Conservation (phyloP, 2,113 vertebrate genomes). For the Abramis brama region DNA sequence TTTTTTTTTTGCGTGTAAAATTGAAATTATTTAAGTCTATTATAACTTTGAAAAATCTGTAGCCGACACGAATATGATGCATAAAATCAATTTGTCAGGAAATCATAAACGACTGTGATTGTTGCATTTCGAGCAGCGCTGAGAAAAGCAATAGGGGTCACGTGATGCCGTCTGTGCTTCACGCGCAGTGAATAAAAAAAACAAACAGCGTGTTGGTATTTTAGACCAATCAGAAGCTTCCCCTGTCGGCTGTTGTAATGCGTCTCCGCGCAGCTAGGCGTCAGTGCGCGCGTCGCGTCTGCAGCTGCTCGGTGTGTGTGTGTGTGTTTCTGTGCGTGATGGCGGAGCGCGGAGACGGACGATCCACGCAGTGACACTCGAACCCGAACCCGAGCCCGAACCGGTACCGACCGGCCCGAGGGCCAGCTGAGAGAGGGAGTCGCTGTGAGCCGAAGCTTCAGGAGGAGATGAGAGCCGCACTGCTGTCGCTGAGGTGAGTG, state of each 20-base stretch:
- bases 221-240: background rate
- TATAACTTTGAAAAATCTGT: too few species aligned
- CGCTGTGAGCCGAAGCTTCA: background rate
- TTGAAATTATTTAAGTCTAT: too few species aligned
- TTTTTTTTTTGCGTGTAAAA: too few species aligned
- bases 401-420: background rate
- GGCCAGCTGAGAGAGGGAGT: background rate
- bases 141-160: background rate
- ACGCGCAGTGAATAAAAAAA: background rate
- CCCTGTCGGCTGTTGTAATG: background rate
- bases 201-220: background rate
- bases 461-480: background rate
- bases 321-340: background rate
- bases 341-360: background rate
- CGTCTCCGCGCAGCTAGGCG: slow-evolving; percentile 8
- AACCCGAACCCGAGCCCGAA: background rate
- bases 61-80: too few species aligned
- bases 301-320: background rate
- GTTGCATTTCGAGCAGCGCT: background rate
- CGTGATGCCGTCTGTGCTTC: background rate
- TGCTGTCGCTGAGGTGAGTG: slow-evolving; percentile 22
- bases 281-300: slow-evolving; percentile 3
- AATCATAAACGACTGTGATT: background rate
- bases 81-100: too few species aligned
- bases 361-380: background rate